Evolutionary conservation across 2,888 invertebrate genomes (phyloP), one percentile per base, ranked within the genome.

Genomic region (Sceliomorpha sp.): DNA sequence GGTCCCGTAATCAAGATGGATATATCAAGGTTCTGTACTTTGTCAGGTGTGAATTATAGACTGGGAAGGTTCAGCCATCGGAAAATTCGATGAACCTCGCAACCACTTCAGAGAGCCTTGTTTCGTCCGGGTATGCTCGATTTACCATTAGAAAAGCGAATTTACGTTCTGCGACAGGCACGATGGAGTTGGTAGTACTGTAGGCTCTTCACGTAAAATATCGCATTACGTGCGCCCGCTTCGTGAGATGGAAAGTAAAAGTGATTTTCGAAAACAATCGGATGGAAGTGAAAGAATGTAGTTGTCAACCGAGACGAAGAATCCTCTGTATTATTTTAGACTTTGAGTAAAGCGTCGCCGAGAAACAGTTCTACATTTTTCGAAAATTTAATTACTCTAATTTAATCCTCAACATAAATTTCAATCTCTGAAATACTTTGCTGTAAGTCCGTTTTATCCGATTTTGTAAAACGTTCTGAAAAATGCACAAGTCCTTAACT

Each of bases 401-500:
- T n/a, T n/a, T n/a, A n/a, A n/a, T n/a, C n/a, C n/a, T n/a, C n/a
- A n/a, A n/a, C n/a, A n/a, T n/a, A n/a, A n/a, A n/a, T n/a, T n/a
- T n/a, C n/a, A n/a, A n/a, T n/a, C n/a, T n/a, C n/a, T n/a, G n/a
- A n/a, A n/a, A n/a, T n/a, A n/a, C n/a, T n/a, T n/a, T n/a, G n/a
- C n/a, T n/a, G n/a, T n/a, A n/a, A n/a, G n/a, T n/a, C n/a, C n/a
- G n/a, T 24, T 24, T 53, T 42, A 47, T 12, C 6, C 15, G 53
- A 47, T 24, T 24, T 24, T 7, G 7, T 3, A 24, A 24, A 24
- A 24, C 24, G 7, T 24, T 24, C 4, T 29, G n/a, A n/a, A n/a
- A 58, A 58, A 58, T 51, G 27, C 51, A 31, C 36, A 53, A 67
- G 48, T 59, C 53, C 47, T 45, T 31, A 50, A 58, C 45, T 37